These are phyloP conservation scores for Athene noctua DNA, from an alignment of 2,113 vertebrate genomes.

Conservation along the genomic window DNA sequence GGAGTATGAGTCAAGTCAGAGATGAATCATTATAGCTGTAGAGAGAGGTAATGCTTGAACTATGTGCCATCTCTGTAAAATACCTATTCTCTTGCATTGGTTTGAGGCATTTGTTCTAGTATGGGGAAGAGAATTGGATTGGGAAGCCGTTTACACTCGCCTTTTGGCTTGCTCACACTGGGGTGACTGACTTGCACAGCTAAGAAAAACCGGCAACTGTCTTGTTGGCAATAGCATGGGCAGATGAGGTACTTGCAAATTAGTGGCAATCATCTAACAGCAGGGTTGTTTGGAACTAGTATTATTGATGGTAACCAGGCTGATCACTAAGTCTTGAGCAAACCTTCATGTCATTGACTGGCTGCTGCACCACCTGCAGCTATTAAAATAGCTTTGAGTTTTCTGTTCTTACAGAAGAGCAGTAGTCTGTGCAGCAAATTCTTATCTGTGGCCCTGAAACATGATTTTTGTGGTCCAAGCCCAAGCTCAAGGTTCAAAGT, in stretches of 20 bases:
- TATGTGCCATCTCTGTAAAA: not conserved
- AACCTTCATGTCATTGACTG: not conserved
- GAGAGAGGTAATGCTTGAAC: not conserved
- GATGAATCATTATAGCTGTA: slow-evolving; percentile 12
- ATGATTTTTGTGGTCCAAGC: not conserved
- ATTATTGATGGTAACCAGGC: not conserved
- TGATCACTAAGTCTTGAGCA: not conserved
- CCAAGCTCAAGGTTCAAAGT: not conserved
- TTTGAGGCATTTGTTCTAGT: not conserved
- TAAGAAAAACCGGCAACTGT: not conserved
- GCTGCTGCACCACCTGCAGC: not conserved
- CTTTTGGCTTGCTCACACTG: not conserved
- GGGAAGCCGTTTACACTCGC: not conserved
- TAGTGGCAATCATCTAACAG: not conserved
- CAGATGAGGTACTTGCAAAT: not conserved
- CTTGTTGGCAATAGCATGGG: not conserved
- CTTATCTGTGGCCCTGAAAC: not conserved
- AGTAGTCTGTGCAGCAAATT: not conserved
- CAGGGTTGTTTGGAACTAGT: not conserved
- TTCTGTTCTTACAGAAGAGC: not conserved
- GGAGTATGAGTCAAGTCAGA: not conserved
- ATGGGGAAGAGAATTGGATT: not conserved
- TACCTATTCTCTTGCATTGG: not conserved
- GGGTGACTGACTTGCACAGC: not conserved
- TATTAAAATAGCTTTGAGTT: not conserved